Evolutionary conservation across 2,113 vertebrate species (phyloP).

Genomic region (Coreoperca whiteheadi): DNA sequence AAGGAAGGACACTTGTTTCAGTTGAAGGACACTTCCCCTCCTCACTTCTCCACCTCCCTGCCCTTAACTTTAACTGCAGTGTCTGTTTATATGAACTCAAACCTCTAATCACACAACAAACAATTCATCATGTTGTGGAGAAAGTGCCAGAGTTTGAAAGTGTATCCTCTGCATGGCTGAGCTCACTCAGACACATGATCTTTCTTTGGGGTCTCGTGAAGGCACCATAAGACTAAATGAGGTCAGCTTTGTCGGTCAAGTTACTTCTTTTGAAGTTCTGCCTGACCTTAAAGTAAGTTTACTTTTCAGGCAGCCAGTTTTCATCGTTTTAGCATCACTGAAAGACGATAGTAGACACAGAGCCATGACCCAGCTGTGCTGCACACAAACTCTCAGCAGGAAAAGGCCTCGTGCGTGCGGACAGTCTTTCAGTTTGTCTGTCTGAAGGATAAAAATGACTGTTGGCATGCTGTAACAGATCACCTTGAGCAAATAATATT

Average conservation of each 20-base stretch:
- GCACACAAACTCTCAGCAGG: constrained; percentile 6
- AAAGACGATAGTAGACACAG: not conserved
- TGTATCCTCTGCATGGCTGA: constrained; percentile 9
- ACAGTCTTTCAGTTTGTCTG: constrained; percentile 3
- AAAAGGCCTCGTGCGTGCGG: not conserved
- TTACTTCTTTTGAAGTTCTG: constrained; percentile 27
- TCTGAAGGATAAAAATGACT: not conserved
- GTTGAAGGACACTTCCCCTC: constrained; percentile 23
- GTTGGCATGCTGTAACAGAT: constrained; percentile 9
- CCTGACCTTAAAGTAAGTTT: constrained; percentile 52
- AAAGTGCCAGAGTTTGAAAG: constrained; percentile 27
- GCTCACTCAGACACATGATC: constrained; percentile 25
- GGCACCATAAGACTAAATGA: not conserved
- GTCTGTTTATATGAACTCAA: constrained; percentile 7
- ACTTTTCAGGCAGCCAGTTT: constrained; percentile 21
- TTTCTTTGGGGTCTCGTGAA: constrained; percentile 21
- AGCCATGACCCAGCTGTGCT: constrained; percentile 10
- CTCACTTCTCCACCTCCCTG: not conserved
- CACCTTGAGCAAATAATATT: constrained; percentile 15
- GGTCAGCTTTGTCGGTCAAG: constrained; percentile 41
- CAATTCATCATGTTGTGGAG: constrained; percentile 53
- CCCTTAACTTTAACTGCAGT: not conserved
- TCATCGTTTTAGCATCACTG: constrained; percentile 39
- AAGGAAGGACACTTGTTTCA: constrained; percentile 17
- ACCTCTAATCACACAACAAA: constrained; percentile 26